A percentile compares a stretch with the other conserved stretches of the same genome.
Evolutionary conservation across 2,113 vertebrate genomes (phyloP).

Genomic region (Burhinus oedicnemus): DNA sequence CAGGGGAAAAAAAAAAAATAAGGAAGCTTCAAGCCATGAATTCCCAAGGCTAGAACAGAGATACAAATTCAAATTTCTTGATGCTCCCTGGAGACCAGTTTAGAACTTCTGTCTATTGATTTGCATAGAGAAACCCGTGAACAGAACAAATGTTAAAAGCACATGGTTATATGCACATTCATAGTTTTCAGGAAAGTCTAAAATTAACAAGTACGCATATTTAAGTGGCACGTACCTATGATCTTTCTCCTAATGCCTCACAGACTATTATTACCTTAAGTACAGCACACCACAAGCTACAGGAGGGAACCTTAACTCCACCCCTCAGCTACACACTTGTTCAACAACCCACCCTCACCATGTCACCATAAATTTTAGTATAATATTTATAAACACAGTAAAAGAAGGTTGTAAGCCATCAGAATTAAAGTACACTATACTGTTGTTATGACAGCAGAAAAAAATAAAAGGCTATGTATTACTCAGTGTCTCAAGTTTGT

Average conservation of each 20-base stretch:
- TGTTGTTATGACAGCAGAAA: too few relatives aligned
- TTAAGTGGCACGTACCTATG: neutral
- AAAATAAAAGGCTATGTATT: neutral
- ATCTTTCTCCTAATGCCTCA: neutral
- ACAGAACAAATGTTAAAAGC: neutral
- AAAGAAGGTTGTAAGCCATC: neutral
- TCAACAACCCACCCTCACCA: neutral
- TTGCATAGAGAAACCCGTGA: neutral
- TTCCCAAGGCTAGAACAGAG: neutral
- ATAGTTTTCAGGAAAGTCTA: neutral
- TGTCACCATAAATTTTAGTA: neutral
- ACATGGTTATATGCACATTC: neutral
- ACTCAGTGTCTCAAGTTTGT: neutral
- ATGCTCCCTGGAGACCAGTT: neutral
- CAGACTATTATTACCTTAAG: neutral
- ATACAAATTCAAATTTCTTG: neutral
- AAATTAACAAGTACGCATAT: neutral
- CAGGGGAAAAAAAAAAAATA: fast-evolving
- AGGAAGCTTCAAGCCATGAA: neutral
- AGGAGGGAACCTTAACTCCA: neutral
- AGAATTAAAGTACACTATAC: neutral
- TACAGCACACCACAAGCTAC: neutral
- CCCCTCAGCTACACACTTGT: neutral
- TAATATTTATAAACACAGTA: neutral
- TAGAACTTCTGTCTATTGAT: neutral